phyloP scores from a whole-genome alignment of 2,113 vertebrate genomes.

The Oreotrochilus melanogaster region DNA sequence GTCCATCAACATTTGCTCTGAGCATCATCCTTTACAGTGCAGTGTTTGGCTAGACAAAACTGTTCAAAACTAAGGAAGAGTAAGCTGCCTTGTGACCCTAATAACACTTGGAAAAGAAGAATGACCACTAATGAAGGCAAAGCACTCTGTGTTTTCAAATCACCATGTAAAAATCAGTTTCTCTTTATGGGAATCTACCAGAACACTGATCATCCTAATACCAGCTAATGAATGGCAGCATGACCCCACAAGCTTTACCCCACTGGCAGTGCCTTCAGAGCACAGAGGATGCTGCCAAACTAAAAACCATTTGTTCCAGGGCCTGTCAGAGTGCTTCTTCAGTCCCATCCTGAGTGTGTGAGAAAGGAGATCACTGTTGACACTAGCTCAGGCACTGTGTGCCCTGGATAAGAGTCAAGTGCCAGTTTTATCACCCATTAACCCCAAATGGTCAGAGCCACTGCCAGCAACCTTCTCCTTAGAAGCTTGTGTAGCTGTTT shows the following conservation, averaged over 20 bases:
- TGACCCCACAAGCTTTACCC: neutral
- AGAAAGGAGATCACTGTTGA: neutral
- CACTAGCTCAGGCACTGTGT: fast-evolving
- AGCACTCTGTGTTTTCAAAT: neutral
- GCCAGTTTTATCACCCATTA: neutral
- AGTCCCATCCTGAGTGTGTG: neutral
- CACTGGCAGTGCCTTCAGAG: neutral
- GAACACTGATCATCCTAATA: neutral
- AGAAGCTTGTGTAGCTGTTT: neutral
- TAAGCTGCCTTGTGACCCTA: neutral
- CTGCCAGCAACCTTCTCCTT: neutral
- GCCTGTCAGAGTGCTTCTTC: neutral
- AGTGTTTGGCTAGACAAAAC: neutral
- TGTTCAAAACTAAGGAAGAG: neutral
- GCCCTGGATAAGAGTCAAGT: neutral
- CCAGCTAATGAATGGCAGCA: neutral
- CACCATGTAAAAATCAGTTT: fast-evolving
- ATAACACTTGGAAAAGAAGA: neutral
- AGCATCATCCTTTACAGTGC: neutral
- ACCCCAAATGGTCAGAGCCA: neutral
- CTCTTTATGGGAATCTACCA: neutral
- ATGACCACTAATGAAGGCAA: neutral
- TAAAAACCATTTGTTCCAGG: neutral
- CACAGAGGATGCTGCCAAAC: neutral
- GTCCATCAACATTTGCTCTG: neutral